Evolutionary conservation across 2,797 vertebrate genomes (phyloP).

Genomic region (Crax fasciolata): DNA sequence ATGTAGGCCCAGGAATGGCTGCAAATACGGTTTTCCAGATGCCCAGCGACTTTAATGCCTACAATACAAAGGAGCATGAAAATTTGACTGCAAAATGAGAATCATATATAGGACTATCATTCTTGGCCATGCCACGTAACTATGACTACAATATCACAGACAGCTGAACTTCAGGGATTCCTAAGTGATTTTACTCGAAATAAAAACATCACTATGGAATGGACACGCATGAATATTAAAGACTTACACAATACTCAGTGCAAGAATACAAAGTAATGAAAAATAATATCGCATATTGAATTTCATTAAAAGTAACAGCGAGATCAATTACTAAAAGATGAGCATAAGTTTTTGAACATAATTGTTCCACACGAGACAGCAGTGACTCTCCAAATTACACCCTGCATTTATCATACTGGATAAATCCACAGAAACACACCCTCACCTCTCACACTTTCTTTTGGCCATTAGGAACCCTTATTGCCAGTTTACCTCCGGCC

Average conservation of each 20-base stretch:
- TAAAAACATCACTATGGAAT: not conserved
- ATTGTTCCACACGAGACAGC: not conserved
- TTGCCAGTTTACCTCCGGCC: not conserved
- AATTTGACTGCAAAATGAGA: not conserved
- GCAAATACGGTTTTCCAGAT: conserved; percentile 57
- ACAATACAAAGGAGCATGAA: conserved; percentile 52
- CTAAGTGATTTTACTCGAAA: not conserved
- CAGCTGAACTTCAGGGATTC: not conserved
- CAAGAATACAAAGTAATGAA: not conserved
- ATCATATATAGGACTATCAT: not conserved
- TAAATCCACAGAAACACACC: not conserved
- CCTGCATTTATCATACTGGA: not conserved
- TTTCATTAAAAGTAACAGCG: not conserved
- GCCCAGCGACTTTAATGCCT: conserved; percentile 65
- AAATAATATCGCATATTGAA: not conserved
- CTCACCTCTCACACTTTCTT: not conserved
- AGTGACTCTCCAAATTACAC: not conserved
- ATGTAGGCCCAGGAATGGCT: not conserved
- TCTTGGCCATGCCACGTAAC: not conserved
- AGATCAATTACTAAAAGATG: not conserved
- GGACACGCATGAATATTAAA: not conserved
- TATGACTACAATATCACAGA: not conserved
- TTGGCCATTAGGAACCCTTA: not conserved
- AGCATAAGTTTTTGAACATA: not conserved
- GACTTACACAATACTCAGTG: not conserved